These are phyloP conservation scores for Camelus bactrianus DNA, from an alignment of 2,113 vertebrate species.

Conservation along the genomic window DNA sequence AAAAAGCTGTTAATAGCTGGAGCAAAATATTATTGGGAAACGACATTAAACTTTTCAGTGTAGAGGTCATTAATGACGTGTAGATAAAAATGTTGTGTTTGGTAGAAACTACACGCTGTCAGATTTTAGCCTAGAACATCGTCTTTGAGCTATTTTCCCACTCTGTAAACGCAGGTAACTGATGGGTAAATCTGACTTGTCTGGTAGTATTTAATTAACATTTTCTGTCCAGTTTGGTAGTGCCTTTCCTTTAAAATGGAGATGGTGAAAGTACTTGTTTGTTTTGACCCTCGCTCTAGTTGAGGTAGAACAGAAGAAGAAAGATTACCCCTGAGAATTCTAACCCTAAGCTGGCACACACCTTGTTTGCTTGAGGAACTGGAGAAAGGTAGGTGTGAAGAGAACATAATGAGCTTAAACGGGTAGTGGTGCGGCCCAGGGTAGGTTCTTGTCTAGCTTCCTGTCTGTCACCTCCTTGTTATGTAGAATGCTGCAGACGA, in stretches of 20 bases:
- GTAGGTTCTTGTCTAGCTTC: background rate
- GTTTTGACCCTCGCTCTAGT: background rate
- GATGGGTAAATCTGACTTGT: background rate
- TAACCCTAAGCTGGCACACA: background rate
- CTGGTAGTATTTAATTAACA: background rate
- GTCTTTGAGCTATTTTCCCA: background rate
- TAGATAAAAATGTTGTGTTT: background rate
- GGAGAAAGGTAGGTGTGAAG: background rate
- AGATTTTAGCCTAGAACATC: background rate
- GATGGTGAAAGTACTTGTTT: background rate
- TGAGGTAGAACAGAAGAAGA: background rate
- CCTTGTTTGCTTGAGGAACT: background rate
- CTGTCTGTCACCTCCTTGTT: background rate
- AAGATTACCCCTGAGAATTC: background rate
- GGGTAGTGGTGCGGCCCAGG: background rate
- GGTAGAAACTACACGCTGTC: background rate
- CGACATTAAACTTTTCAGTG: background rate
- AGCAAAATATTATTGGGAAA: constrained; percentile 21
- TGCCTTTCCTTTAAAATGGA: background rate
- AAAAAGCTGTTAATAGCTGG: background rate
- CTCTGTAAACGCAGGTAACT: background rate
- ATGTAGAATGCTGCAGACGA: background rate
- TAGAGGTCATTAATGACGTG: background rate
- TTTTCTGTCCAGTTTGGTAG: background rate
- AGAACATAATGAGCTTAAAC: background rate